Conservation (phyloP, 1,140 invertebrate genomes). For the Tetramorium parvispinum region DNA sequence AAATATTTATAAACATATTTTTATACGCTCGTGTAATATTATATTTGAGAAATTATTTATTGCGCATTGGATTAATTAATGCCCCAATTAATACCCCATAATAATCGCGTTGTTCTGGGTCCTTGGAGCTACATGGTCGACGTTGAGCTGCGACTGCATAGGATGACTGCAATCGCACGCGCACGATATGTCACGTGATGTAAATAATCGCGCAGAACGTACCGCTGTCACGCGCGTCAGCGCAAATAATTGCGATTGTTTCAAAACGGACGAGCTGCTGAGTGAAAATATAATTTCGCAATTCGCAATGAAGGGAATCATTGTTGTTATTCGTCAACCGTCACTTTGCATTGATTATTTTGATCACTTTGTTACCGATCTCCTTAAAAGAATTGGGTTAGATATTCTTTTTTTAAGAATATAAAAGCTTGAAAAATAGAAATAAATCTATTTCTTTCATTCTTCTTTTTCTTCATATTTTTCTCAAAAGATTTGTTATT, state of each 20-base stretch:
- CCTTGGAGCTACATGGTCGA: not conserved
- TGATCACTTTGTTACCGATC: not conserved
- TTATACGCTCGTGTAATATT: not conserved
- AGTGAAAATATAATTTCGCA: conserved; percentile 59
- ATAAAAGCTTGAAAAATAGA: not conserved
- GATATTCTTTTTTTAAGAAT: not conserved
- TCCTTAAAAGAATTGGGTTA: not conserved
- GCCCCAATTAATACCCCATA: not conserved
- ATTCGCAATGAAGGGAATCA: conserved; percentile 8
- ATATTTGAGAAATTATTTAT: conserved; percentile 12
- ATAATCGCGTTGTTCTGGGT: not conserved
- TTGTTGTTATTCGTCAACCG: not conserved
- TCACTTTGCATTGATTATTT: not conserved
- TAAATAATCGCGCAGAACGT: conserved; percentile 65
- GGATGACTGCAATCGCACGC: not conserved
- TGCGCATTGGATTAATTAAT: not conserved
- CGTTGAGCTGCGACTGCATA: not conserved
- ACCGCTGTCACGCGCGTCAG: not conserved
- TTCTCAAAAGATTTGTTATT: not conserved
- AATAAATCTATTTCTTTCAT: not conserved
- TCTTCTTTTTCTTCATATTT: not conserved
- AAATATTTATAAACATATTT: not conserved
- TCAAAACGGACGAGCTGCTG: conserved; percentile 10
- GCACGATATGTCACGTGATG: conserved; percentile 63
- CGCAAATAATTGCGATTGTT: conserved; percentile 54